phyloP scores from a whole-genome alignment of 2,888 invertebrate genomes.

The Drosophila quinaria region DNA sequence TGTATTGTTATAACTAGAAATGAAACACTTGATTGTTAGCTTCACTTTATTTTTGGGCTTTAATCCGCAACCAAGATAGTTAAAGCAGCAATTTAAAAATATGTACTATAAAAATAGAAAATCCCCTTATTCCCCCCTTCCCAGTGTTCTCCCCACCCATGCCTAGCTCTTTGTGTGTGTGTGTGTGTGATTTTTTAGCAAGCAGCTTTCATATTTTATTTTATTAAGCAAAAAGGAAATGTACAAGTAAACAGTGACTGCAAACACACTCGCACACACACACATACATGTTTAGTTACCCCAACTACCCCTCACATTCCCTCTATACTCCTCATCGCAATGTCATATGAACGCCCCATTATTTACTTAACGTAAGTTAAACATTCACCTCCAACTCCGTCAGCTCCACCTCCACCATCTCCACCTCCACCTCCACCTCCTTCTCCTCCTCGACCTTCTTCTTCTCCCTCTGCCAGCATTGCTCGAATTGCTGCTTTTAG shows the following conservation, averaged over 20 bases:
- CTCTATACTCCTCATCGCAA: slow-evolving; percentile 35
- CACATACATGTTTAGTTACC: slow-evolving; percentile 16
- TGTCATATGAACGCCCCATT: slow-evolving; percentile 81
- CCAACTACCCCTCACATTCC: slow-evolving; percentile 21
- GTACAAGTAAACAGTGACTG: slow-evolving; percentile 73
- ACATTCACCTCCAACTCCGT: slow-evolving; percentile 57
- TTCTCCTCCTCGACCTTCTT: background rate
- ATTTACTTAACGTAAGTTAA: slow-evolving; percentile 82
- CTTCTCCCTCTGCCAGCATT: slow-evolving; percentile 10
- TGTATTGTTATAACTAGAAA: slow-evolving; percentile 1
- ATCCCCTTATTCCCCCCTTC: background rate
- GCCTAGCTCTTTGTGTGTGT: slow-evolving; percentile 9
- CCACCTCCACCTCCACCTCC: background rate
- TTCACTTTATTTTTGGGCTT: slow-evolving; percentile 1
- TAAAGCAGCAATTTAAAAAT: slow-evolving; percentile 11
- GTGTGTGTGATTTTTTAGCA: slow-evolving; percentile 46
- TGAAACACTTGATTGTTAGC: background rate
- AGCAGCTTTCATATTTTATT: slow-evolving; percentile 72
- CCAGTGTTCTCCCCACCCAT: background rate
- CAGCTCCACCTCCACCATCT: background rate
- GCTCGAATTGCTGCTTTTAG: slow-evolving; percentile 40
- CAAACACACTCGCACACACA: slow-evolving; percentile 54
- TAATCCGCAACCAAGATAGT: slow-evolving; percentile 3
- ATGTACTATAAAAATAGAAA: background rate
- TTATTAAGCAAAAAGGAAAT: slow-evolving; percentile 77